Evolutionary conservation across 2,797 vertebrate genomes (phyloP), one percentile per base, ranked within the genome.

Genomic region (Selene dorsalis): DNA sequence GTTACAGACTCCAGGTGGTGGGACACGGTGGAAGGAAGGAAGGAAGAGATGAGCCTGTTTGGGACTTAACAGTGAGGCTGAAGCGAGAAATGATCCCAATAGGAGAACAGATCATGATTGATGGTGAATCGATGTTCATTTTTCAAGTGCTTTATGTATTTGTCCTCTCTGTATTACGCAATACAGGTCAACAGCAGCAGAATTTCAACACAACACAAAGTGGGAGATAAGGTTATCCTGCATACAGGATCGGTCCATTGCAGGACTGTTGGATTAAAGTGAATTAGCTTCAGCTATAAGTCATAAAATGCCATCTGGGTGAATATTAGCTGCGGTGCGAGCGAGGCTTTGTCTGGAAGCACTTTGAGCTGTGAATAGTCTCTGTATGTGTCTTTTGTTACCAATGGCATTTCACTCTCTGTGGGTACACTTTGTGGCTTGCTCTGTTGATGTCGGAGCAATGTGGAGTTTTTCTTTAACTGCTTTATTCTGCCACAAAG

Each of bases 311-410:
- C 20, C 45, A 48, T 7, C 18, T 48, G 8, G 17, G 30, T 45
- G 17, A 4, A 41, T 18, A 55, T 52, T 14, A 20, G 30, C 48
- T 47, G 32, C 28, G 73, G 30, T 75, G 63, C 45, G 17, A 69
- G 67, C 50, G 18, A n/a, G 18, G 52, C 56, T 12, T 0, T 35
- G 0, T 82, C 86, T 92, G 87, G 84, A 80, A 84, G 64, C 75
- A 85, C 69, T 86, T 83, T 66, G 14, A 58, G 18, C 47, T 73
- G 73, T 66, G 83, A 90, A 89, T 92, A 50, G 56, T 52, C 71
- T 89, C 80, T 73, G 10, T 64, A 84, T 89, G 85, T 82, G 69
- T 26, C 71, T 78, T 79, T 81, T 82, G 73, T 64, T 76, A 67
- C 32, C 32, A n/a, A n/a, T 60, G 59, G 43, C 70, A 70, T 22